These are phyloP conservation scores for Glossophaga mutica DNA, from an alignment of 2,797 vertebrate genomes.

Conservation along the genomic window DNA sequence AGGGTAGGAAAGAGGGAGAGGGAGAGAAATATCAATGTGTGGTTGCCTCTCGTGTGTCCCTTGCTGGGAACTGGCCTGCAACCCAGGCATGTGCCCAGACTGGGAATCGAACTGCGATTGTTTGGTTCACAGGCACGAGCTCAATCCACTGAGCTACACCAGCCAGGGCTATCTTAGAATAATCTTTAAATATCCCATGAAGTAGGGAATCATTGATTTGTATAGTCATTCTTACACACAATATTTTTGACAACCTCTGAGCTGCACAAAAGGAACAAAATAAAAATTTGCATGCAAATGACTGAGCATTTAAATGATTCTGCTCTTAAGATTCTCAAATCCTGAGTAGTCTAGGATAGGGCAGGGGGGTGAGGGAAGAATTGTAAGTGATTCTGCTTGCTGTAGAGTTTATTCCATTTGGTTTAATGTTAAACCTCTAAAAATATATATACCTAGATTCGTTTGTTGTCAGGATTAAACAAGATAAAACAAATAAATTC, in stretches of 20 bases:
- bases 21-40: no score
- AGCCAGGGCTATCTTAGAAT: not conserved
- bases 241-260: conserved; percentile 13
- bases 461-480: conserved; percentile 36
- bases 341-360: not conserved
- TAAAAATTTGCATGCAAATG: conserved; percentile 47
- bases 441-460: conserved; percentile 17
- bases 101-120: no score
- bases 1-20: no score
- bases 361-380: not conserved
- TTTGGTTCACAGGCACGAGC: no score
- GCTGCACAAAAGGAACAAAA: conserved; percentile 44
- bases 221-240: conserved; percentile 4
- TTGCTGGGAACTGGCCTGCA: no score
- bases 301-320: not conserved
- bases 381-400: conserved; percentile 25
- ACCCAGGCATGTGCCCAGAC: no score
- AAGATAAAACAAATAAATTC: conserved; percentile 16
- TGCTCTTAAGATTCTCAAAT: conserved; percentile 36
- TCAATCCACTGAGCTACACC: no score
- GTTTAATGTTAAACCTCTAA: conserved; percentile 16
- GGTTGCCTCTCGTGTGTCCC: no score
- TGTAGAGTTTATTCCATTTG: conserved; percentile 15
- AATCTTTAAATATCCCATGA: not conserved
- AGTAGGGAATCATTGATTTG: not conserved